A percentile compares a stretch with the other conserved stretches of the same genome.
phyloP scores from a whole-genome alignment of 2,113 vertebrate species.

The Cyprinodon brontotheroides region DNA sequence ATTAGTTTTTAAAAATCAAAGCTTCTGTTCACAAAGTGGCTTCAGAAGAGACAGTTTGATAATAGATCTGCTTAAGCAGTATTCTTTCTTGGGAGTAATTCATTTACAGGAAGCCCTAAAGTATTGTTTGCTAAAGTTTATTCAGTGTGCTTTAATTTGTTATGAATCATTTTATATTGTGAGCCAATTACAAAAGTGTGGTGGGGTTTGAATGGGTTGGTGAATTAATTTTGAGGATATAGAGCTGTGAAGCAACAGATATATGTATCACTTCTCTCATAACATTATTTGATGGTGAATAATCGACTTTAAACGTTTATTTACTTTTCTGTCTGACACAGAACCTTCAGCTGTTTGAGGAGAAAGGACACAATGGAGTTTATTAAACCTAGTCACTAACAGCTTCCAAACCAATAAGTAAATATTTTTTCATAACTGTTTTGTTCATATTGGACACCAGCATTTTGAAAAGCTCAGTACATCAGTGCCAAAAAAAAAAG shows the following conservation, averaged over 20 bases:
- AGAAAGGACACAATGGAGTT: neutral
- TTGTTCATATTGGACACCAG: neutral
- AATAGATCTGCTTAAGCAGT: neutral
- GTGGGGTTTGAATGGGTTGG: neutral
- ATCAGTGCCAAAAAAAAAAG: neutral
- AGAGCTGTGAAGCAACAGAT: neutral
- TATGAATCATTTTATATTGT: neutral
- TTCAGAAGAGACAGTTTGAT: neutral
- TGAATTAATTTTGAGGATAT: neutral
- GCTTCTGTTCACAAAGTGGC: neutral
- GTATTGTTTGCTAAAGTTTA: conserved; percentile 7
- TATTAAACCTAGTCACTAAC: neutral
- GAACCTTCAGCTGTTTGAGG: neutral
- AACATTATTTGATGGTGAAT: neutral
- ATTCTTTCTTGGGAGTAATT: neutral
- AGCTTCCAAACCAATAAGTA: no score
- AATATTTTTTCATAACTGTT: neutral
- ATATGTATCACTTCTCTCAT: neutral
- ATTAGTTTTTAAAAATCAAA: neutral
- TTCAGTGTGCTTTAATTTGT: neutral
- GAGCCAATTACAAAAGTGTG: neutral
- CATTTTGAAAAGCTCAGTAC: neutral
- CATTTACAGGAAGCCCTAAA: neutral
- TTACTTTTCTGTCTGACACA: neutral
- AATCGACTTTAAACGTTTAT: neutral